Evolutionary conservation across 1,140 invertebrate species (phyloP).

Genomic region (Zophobas atratus): DNA sequence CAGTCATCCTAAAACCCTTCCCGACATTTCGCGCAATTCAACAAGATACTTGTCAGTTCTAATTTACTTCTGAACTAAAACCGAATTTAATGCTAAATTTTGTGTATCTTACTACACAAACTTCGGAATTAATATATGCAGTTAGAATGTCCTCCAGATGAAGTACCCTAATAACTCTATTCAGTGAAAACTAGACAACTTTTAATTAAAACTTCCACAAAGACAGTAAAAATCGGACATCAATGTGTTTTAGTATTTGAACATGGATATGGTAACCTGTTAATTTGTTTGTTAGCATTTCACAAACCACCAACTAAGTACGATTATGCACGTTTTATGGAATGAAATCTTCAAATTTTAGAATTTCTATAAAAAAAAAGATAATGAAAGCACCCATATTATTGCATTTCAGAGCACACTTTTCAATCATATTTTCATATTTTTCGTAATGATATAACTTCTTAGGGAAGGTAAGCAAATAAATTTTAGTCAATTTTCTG

Average conservation of each 20-base stretch:
- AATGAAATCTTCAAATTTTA: no score
- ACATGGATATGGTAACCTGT: background rate
- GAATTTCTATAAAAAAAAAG: no score
- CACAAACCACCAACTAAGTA: no score
- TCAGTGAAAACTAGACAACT: slow-evolving; percentile 37
- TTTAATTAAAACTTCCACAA: slow-evolving; percentile 31
- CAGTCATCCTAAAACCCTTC: slow-evolving; percentile 11
- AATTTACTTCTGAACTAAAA: slow-evolving; percentile 29
- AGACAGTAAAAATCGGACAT: slow-evolving; percentile 2
- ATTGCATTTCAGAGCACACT: no score
- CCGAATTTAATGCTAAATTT: slow-evolving; percentile 24
- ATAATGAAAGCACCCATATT: no score
- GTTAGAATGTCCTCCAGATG: slow-evolving; percentile 22
- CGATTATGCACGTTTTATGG: no score
- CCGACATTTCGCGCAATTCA: slow-evolving; percentile 11
- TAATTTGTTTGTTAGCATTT: background rate
- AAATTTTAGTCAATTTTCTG: no score
- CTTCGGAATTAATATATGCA: slow-evolving; percentile 32
- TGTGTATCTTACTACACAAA: slow-evolving; percentile 32
- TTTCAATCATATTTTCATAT: no score
- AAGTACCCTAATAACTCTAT: slow-evolving; percentile 4
- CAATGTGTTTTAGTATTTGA: slow-evolving; percentile 1
- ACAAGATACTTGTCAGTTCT: slow-evolving; percentile 6
- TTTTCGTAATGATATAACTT: no score
- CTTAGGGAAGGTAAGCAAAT: no score